Conservation (phyloP, 2,797 vertebrate genomes). For the Tapera naevia region DNA sequence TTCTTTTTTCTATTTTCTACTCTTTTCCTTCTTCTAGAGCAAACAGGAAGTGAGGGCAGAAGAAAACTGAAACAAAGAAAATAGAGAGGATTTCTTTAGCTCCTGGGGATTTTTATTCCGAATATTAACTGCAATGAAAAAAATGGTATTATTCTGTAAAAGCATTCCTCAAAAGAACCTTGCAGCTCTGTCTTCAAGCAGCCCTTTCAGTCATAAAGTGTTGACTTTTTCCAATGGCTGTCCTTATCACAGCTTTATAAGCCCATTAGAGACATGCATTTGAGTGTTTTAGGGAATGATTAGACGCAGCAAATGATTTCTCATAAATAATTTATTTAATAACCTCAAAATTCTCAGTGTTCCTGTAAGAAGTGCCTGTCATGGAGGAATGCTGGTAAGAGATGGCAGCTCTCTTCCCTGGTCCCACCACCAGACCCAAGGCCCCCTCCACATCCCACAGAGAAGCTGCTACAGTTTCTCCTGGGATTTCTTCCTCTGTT, state of each 20-base stretch:
- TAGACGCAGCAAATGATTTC: conserved; percentile 53
- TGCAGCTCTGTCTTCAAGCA: not conserved
- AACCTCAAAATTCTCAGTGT: not conserved
- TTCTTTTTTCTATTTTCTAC: not conserved
- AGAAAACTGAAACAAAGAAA: not conserved
- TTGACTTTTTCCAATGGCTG: not conserved
- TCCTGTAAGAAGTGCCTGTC: conserved; percentile 51
- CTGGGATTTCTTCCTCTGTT: not conserved
- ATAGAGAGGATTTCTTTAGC: not conserved
- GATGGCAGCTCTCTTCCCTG: not conserved
- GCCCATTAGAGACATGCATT: conserved; percentile 48
- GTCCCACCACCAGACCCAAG: not conserved
- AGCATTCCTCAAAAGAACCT: conserved; percentile 5
- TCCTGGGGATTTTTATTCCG: not conserved
- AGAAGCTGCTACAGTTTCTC: not conserved
- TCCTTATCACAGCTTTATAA: conserved; percentile 45
- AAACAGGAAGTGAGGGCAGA: not conserved
- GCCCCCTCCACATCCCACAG: not conserved
- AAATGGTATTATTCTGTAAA: not conserved
- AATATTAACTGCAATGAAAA: not conserved
- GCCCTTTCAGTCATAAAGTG: not conserved
- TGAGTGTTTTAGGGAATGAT: conserved; percentile 52
- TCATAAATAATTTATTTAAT: conserved; percentile 52
- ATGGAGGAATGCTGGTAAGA: conserved; percentile 41
- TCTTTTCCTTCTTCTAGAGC: not conserved